Percentiles rank a stretch among this genome's conserved stretches.
Conservation (phyloP, 2,113 vertebrate species). For the Monarcha castaneiventris region DNA sequence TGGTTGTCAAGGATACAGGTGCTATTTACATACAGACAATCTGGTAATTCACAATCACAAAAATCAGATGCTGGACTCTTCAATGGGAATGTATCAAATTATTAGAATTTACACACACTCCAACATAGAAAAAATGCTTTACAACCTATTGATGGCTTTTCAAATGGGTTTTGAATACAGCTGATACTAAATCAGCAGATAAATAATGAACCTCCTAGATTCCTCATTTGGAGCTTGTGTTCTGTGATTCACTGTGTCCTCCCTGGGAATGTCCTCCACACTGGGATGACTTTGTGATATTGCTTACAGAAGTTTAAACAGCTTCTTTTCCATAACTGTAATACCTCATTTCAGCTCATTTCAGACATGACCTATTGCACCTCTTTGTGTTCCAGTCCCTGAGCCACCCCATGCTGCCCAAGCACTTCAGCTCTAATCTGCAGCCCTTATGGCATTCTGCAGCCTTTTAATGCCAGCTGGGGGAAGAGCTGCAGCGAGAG, state of each 20-base stretch:
- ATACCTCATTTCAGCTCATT: neutral
- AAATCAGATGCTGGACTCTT: neutral
- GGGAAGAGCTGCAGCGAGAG: neutral
- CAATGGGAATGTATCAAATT: neutral
- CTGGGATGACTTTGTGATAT: neutral
- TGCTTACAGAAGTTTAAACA: neutral
- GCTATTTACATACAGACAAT: neutral
- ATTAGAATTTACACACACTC: neutral
- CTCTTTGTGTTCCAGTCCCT: neutral
- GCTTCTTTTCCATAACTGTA: neutral
- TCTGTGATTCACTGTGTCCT: neutral
- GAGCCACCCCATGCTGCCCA: neutral
- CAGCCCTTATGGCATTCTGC: neutral
- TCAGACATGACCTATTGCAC: neutral
- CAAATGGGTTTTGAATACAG: neutral
- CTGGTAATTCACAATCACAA: neutral
- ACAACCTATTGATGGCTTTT: neutral
- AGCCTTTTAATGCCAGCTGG: neutral
- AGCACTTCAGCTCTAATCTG: neutral
- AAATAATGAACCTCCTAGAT: neutral
- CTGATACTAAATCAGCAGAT: neutral
- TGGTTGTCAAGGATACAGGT: constrained; percentile 20
- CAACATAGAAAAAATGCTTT: neutral
- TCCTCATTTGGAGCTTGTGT: neutral
- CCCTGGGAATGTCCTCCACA: neutral